Evolutionary conservation across 2,888 invertebrate species (phyloP), one percentile per base, ranked within the genome.

Genomic region (Melitaea athalia): DNA sequence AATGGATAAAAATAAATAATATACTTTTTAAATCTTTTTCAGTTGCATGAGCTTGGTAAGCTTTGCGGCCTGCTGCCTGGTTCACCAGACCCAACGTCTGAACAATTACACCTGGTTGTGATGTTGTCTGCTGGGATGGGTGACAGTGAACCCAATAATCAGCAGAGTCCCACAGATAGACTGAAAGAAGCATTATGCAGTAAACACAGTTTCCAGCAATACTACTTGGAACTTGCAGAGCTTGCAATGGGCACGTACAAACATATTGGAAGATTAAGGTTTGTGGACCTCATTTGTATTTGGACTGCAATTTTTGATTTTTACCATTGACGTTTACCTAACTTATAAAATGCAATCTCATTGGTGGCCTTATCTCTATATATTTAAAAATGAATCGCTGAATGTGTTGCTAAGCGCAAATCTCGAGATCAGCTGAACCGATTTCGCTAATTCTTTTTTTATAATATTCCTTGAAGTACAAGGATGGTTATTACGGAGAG

Each of bases 221-320:
- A 98, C 76, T 99, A 99, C 82, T 88, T 98, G 83, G 99, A 99
- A 87, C 88, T 99, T 69, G 97, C 98, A 0, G 99, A 99, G 85
- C 88, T 99, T 72, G 98, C 99, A 0, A 98, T 99, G 95, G 98
- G 98, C 63, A 99, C 98, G 0, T 99, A 97, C 83, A 99, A 99
- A 81, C 98, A 99, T 89, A 98, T 99, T 73, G 96, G 96, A 0
- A 93, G 96, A 70, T 84, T 95, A 76, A 92, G 95, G 84, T 93
- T 11, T 62, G 81, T 57, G 5, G 8, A 38, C 38, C 12, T 31
- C 24, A 14, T 12, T 24, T 12, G 11, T 2, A 24, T 12, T 53
- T 12, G 10, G 11, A 17, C 12, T 53, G 11, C 3, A 8, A 11
- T 17, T n/a, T n/a, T 17, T 50, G 6, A 2, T 50, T 11, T 45